Percentiles rank a stretch among this genome's conserved stretches.
These are phyloP conservation scores for Pelodiscus sinensis DNA, from an alignment of 2,113 vertebrate species.

Conservation along the genomic window DNA sequence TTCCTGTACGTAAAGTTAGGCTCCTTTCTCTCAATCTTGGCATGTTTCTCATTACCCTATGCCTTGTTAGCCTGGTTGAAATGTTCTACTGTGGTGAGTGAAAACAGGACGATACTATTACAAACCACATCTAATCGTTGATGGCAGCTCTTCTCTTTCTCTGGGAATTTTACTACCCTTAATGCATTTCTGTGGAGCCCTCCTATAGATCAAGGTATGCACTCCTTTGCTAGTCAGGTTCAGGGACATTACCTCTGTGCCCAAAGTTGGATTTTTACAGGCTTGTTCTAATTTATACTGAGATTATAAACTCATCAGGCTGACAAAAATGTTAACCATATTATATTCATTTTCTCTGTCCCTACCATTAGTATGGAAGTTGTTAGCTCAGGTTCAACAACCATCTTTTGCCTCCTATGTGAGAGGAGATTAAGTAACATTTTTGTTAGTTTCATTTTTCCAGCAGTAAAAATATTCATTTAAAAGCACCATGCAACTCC, in stretches of 20 bases:
- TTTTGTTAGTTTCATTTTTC: background rate
- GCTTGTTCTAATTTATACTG: background rate
- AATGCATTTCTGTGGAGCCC: constrained; percentile 18
- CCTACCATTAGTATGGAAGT: background rate
- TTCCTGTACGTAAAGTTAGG: constrained; percentile 86
- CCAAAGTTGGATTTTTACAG: background rate
- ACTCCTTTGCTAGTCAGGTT: background rate
- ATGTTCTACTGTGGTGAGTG: constrained; percentile 79
- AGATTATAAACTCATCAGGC: background rate
- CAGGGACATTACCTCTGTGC: background rate
- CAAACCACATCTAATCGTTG: constrained; percentile 72
- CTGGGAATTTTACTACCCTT: constrained; percentile 22
- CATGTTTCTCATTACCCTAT: constrained; percentile 86
- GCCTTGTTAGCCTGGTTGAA: constrained; percentile 83
- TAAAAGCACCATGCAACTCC: background rate
- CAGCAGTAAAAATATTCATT: background rate
- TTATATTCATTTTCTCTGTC: background rate
- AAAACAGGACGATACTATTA: constrained; percentile 81
- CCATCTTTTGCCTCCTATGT: constrained; percentile 8
- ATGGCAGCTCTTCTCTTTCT: constrained; percentile 67
- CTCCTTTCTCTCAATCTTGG: constrained; percentile 83
- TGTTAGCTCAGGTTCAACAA: constrained; percentile 33
- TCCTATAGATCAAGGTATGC: constrained; percentile 15
- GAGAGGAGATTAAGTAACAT: background rate
- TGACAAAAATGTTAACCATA: background rate